These are phyloP conservation scores for Cotesia typhae DNA, from an alignment of 1,140 invertebrate genomes.

Conservation along the genomic window DNA sequence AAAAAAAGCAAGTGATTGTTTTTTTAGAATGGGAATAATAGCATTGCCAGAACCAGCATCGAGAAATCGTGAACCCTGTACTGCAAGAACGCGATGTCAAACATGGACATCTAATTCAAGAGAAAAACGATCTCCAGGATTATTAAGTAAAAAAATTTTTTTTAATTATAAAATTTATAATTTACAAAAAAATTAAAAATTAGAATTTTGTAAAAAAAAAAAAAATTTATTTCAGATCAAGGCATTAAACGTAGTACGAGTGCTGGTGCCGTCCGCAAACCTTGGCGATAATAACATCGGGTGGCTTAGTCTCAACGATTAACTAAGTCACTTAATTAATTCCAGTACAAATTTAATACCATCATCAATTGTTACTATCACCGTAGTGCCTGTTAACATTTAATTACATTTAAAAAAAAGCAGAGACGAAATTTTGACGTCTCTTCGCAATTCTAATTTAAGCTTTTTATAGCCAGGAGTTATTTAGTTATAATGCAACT, in stretches of 20 bases:
- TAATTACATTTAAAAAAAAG: neutral
- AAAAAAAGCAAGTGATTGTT: no score
- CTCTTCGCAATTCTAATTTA: no score
- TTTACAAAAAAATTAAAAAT: neutral
- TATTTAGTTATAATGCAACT: no score
- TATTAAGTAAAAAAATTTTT: slow-evolving; percentile 48
- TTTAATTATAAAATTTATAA: neutral
- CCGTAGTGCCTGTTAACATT: slow-evolving; percentile 24
- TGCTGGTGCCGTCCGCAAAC: slow-evolving; percentile 34
- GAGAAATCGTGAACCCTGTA: slow-evolving; percentile 32
- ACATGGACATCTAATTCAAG: slow-evolving; percentile 60
- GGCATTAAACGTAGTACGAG: slow-evolving; percentile 28
- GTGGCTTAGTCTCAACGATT: slow-evolving; percentile 29
- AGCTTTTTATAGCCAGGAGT: no score
- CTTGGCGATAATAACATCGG: slow-evolving; percentile 28
- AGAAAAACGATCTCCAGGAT: slow-evolving; percentile 53
- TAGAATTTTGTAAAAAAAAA: slow-evolving; percentile 1
- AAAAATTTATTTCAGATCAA: slow-evolving; percentile 21
- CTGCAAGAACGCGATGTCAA: slow-evolving; percentile 58
- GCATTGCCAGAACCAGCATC: slow-evolving; percentile 36
- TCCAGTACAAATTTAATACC: slow-evolving; percentile 23
- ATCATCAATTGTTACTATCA: neutral
- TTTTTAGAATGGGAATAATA: slow-evolving; percentile 48
- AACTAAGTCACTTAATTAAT: neutral
- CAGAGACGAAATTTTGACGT: no score